Conservation (phyloP, 2,888 invertebrate species). For the Helleia helle region DNA sequence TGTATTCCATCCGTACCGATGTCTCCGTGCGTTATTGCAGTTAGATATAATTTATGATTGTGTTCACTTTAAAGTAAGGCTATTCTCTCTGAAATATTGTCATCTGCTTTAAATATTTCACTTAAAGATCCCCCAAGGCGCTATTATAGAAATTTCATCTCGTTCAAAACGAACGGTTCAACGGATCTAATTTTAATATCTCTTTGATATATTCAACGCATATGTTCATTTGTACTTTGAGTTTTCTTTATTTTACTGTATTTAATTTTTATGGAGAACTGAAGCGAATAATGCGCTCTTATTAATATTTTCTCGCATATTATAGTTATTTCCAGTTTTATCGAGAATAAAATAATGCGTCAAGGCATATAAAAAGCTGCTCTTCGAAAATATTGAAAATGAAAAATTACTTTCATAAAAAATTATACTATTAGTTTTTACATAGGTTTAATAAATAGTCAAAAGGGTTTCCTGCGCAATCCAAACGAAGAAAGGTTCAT, state of each 20-base stretch:
- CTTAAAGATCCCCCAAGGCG: slow-evolving; percentile 59
- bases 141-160: slow-evolving; percentile 46
- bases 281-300: background rate
- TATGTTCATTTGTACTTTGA: slow-evolving; percentile 10
- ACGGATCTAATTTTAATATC: slow-evolving; percentile 42
- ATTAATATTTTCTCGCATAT: background rate
- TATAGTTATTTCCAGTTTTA: background rate
- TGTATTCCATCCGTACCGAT: slow-evolving; percentile 55
- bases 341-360: no score
- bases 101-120: slow-evolving; percentile 69
- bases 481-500: no score
- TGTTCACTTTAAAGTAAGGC: slow-evolving; percentile 67
- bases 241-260: slow-evolving; percentile 7
- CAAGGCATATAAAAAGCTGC: no score
- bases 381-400: no score
- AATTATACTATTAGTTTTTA: no score
- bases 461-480: no score
- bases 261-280: slow-evolving; percentile 1
- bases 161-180: slow-evolving; percentile 40
- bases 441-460: no score
- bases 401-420: no score
- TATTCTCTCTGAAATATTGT: slow-evolving; percentile 70
- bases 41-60: slow-evolving; percentile 54
- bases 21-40: slow-evolving; percentile 58
- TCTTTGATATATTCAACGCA: slow-evolving; percentile 13